These are phyloP conservation scores for Tuta absoluta DNA, from an alignment of 2,888 invertebrate genomes.

Conservation along the genomic window DNA sequence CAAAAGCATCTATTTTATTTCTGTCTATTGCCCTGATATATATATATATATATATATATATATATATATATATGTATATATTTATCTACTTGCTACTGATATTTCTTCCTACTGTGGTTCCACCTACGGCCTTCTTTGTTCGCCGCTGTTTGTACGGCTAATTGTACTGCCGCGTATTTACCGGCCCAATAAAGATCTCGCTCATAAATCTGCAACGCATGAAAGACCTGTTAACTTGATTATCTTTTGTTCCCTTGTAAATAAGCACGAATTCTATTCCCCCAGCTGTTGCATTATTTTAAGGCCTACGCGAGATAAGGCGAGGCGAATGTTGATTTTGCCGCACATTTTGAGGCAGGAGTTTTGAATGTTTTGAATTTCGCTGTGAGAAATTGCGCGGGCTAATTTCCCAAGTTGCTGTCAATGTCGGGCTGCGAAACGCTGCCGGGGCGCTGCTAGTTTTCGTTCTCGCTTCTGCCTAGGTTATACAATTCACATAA, in stretches of 20 bases:
- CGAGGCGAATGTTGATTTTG: slow-evolving; percentile 4
- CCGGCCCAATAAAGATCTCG: slow-evolving; percentile 50
- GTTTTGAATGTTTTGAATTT: slow-evolving; percentile 8
- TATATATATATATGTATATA: neutral
- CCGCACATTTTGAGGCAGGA: neutral
- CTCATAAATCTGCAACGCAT: slow-evolving; percentile 55
- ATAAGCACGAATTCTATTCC: slow-evolving; percentile 1
- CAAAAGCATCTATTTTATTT: no score
- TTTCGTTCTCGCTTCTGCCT: slow-evolving; percentile 17
- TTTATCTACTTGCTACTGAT: neutral
- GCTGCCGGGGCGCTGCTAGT: slow-evolving; percentile 9
- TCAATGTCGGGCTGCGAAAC: slow-evolving; percentile 20
- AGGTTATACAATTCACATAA: no score
- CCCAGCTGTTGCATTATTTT: slow-evolving; percentile 13
- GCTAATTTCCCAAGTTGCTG: slow-evolving; percentile 26
- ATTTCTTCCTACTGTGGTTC: slow-evolving; percentile 31
- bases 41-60: no score
- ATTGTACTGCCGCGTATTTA: slow-evolving; percentile 55
- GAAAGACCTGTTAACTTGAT: slow-evolving; percentile 44
- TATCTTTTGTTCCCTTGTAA: slow-evolving; percentile 41
- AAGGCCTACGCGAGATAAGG: slow-evolving; percentile 1
- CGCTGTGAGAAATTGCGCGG: slow-evolving; percentile 10
- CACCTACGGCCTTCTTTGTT: slow-evolving; percentile 42
- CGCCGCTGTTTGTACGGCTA: slow-evolving; percentile 53
- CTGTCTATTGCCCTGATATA: no score